phyloP scores from a whole-genome alignment of 2,113 vertebrate species.

The Uria aalge region DNA sequence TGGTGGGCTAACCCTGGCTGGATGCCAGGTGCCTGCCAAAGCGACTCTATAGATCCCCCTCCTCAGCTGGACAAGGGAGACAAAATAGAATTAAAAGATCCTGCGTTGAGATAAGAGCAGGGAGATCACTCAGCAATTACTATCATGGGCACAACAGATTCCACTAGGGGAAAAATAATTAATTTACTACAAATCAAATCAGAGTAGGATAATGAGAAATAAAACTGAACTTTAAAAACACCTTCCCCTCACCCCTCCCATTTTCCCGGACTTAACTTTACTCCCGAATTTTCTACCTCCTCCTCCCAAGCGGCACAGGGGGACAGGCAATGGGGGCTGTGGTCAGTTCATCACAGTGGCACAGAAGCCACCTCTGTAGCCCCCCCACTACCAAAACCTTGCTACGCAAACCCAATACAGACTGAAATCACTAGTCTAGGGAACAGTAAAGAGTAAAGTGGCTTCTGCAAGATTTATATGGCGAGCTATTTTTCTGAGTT shows the following conservation, averaged over 20 bases:
- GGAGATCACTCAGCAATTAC: neutral
- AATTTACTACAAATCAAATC: neutral
- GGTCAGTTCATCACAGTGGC: neutral
- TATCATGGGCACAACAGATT: neutral
- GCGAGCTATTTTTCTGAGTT: neutral
- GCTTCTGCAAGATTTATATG: neutral
- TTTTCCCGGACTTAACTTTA: neutral
- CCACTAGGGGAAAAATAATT: neutral
- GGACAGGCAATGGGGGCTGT: neutral
- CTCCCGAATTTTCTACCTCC: neutral
- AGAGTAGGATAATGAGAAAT: neutral
- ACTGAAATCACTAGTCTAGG: neutral
- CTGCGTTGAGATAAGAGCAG: neutral
- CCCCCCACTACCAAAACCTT: neutral
- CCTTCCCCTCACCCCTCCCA: neutral
- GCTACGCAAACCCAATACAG: neutral
- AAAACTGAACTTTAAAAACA: neutral
- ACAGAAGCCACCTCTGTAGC: neutral
- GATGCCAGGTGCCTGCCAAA: neutral
- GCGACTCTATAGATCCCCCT: neutral
- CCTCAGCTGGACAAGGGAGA: neutral
- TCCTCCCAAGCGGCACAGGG: neutral
- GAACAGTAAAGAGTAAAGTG: neutral
- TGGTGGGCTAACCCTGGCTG: neutral
- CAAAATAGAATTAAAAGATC: neutral